Evolutionary conservation across 2,113 vertebrate species (phyloP).

Genomic region (Sialia sialis): DNA sequence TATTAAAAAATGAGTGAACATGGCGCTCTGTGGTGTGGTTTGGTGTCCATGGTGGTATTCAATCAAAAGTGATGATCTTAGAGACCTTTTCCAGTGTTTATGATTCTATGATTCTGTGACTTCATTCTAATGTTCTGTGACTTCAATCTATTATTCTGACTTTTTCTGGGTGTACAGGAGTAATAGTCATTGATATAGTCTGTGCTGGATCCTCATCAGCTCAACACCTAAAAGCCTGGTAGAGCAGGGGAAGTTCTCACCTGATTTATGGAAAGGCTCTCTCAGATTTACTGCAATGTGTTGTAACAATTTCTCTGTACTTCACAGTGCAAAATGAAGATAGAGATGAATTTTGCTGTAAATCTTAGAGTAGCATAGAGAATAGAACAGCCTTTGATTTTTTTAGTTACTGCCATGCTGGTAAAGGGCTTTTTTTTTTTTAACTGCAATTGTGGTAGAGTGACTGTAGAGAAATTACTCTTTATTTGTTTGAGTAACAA

Average conservation of each 20-base stretch:
- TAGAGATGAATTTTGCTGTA: neutral
- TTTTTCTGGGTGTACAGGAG: neutral
- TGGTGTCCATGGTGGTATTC: neutral
- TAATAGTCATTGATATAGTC: fast-evolving
- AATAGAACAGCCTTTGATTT: neutral
- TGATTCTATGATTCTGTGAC: neutral
- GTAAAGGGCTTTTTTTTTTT: neutral
- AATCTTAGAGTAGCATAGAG: neutral
- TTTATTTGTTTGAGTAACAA: constrained; percentile 23
- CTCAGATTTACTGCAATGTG: neutral
- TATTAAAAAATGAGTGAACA: fast-evolving
- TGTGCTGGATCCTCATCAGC: fast-evolving
- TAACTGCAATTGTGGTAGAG: neutral
- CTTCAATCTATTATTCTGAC: neutral
- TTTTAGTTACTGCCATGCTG: neutral
- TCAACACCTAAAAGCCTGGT: fast-evolving
- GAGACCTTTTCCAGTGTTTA: neutral
- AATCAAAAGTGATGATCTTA: neutral
- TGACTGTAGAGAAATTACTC: constrained; percentile 6
- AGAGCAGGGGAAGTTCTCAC: neutral
- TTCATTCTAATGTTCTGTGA: neutral
- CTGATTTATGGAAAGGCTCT: neutral
- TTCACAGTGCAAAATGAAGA: neutral
- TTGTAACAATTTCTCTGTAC: neutral
- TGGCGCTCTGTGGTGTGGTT: neutral